phyloP scores from a whole-genome alignment of 2,888 invertebrate species.

The Actias luna region DNA sequence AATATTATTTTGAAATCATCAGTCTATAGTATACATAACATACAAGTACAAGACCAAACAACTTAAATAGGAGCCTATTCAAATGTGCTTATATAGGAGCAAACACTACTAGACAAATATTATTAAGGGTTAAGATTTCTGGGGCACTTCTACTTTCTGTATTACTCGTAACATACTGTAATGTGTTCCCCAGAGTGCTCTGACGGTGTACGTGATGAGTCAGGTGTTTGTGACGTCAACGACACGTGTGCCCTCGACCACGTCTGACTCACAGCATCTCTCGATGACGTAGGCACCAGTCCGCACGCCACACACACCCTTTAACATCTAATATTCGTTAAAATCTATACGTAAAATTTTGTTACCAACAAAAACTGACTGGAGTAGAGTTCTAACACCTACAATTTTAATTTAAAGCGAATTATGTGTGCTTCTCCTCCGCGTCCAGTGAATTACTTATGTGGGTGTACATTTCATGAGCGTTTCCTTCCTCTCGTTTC shows the following conservation, averaged over 20 bases:
- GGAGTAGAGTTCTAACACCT: slow-evolving; percentile 37
- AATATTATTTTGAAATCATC: neutral
- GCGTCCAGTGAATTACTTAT: slow-evolving; percentile 60
- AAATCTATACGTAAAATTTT: slow-evolving; percentile 37
- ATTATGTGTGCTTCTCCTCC: slow-evolving; percentile 56
- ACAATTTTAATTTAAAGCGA: slow-evolving; percentile 37
- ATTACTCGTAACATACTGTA: slow-evolving; percentile 4
- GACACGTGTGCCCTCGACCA: slow-evolving; percentile 57
- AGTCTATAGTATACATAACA: neutral
- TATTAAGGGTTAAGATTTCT: slow-evolving; percentile 4
- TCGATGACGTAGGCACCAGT: slow-evolving; percentile 51
- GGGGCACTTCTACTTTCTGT: slow-evolving; percentile 14
- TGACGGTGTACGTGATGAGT: slow-evolving; percentile 51
- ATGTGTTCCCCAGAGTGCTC: slow-evolving; percentile 11
- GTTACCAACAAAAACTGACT: neutral
- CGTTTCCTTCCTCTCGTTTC: slow-evolving; percentile 68
- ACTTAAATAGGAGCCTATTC: no score
- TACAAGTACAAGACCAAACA: no score
- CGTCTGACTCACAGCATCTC: slow-evolving; percentile 62
- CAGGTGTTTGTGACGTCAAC: slow-evolving; percentile 68
- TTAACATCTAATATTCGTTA: slow-evolving; percentile 51
- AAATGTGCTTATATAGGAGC: neutral
- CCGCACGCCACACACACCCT: slow-evolving; percentile 43
- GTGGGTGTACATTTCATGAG: slow-evolving; percentile 72
- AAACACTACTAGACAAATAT: neutral